A percentile compares a stretch with the other conserved stretches of the same genome.
Conservation (phyloP, 2,797 vertebrate species). For the Lutjanus argentimaculatus region DNA sequence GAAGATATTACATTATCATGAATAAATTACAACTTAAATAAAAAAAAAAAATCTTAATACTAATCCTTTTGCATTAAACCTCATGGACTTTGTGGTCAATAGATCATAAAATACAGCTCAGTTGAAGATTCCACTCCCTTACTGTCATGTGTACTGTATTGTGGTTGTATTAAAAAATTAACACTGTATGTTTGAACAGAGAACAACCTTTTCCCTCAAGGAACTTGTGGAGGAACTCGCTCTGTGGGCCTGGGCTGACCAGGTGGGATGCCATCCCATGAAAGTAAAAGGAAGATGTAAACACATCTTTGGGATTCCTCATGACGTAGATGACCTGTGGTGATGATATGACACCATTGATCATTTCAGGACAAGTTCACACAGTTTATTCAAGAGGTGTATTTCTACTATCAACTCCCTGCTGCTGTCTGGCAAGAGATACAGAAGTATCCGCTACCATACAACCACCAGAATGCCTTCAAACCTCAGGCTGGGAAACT, state of each 20-base stretch:
- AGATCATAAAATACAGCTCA: background rate
- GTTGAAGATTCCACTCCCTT: background rate
- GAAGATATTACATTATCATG: background rate
- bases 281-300: background rate
- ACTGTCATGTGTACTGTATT: background rate
- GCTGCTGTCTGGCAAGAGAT: no score
- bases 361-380: background rate
- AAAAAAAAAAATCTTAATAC: no score
- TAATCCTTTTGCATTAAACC: no score
- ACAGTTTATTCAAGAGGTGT: no score
- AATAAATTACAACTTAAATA: background rate
- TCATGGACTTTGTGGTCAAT: background rate
- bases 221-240: constrained; percentile 8
- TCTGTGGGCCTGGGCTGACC: background rate
- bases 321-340: background rate
- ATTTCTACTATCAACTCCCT: no score
- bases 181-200: background rate
- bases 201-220: constrained; percentile 14
- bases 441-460: no score
- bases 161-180: background rate
- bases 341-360: background rate
- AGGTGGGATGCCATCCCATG: background rate
- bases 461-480: no score
- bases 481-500: background rate
- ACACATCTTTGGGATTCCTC: constrained; percentile 12